phyloP scores from a whole-genome alignment of 2,797 vertebrate genomes.

The Crocidura indochinensis region DNA sequence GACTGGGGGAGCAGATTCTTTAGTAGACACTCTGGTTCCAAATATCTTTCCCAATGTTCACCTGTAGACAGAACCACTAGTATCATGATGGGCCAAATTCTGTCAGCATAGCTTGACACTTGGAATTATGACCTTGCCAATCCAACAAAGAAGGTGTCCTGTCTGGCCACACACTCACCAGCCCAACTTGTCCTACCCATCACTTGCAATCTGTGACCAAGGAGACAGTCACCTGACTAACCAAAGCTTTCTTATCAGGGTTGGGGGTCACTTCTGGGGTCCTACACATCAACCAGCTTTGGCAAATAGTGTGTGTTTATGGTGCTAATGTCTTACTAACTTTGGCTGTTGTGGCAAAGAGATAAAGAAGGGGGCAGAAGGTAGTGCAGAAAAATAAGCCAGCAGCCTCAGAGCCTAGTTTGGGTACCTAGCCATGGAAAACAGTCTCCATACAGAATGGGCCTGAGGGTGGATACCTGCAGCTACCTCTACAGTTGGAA shows the following conservation, averaged over 20 bases:
- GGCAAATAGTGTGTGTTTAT: neutral
- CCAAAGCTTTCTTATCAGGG: neutral
- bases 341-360: constrained; percentile 12
- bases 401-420: neutral
- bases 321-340: constrained; percentile 48
- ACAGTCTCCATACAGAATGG: fast-evolving
- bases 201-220: neutral
- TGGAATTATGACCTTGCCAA: neutral
- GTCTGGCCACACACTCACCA: neutral
- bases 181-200: neutral
- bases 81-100: fast-evolving
- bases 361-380: neutral
- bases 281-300: neutral
- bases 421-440: neutral
- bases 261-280: neutral
- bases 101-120: neutral
- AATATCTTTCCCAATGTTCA: neutral
- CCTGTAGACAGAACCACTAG: constrained; percentile 18
- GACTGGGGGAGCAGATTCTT: neutral
- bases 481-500: neutral
- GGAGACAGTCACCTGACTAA: neutral
- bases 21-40: neutral
- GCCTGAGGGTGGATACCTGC: fast-evolving
- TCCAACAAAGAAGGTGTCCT: neutral
- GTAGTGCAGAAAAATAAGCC: neutral